Base-by-base conservation (phyloP, 1,140 invertebrate species). In the Ips typographus region DNA sequence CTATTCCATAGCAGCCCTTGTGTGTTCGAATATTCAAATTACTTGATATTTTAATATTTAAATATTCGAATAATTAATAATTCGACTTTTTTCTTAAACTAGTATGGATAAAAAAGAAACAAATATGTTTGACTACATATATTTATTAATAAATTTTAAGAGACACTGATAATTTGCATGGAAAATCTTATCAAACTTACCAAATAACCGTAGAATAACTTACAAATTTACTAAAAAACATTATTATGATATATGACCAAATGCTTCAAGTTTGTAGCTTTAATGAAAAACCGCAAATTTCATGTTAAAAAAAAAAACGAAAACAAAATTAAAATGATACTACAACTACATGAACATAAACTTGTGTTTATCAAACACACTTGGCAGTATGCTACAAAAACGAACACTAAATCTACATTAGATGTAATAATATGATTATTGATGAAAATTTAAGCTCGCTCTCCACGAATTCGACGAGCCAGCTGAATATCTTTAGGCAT, bases 401-500 rank as follows among this genome's bases (percentile, higher is more conserved):
- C 53, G 60, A 57, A 60, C 47, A 61, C 7, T 44, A 47, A 69
- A 43, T 65, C 62, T 70, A 70, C 47, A 52, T 63, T 70, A 40
- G 60, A 52, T 64, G 41, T 56, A 62, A 47, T 63, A 69, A 37
- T 49, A 59, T 36, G 43, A 60, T 5, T 8, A 44, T 53, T 64
- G 55, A 53, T 56, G 49, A 3, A 53, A 58, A 92, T 80, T 90
- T 90, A 91, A 85, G 89, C 89, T 76, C 91, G 86, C 83, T 94
- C 91, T 51, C 91, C 91, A 77, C 91, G 89, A 79, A 94, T 93
- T 84, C 93, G 89, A 80, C 93, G 86, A 55, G 93, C 93, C 72
- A 94, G 82, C 80, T 97, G 95, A 40, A 98, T 97, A 79, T 96
- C 94, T 84, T 96, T 96, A 62, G 94, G 94, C 94, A 96, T 96